Evolutionary conservation across 2,888 invertebrate species (phyloP).

Genomic region (Ochropleura leucogaster): DNA sequence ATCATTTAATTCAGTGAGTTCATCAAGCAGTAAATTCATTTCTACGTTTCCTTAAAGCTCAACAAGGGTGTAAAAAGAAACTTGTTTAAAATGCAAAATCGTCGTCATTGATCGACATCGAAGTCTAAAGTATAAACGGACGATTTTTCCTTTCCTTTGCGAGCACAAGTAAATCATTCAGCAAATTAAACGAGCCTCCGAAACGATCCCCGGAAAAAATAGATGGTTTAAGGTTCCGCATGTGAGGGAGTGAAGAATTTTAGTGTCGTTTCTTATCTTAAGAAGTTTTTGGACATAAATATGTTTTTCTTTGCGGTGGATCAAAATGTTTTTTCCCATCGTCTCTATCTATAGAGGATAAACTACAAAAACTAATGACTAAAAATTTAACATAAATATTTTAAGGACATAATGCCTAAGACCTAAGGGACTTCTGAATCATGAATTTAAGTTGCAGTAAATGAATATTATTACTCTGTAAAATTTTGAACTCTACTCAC

Average conservation of each 20-base stretch:
- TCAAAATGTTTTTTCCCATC: no score
- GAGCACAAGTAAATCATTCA: conserved; percentile 70
- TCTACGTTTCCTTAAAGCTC: neutral
- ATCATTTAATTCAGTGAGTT: neutral
- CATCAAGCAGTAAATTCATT: neutral
- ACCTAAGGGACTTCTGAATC: no score
- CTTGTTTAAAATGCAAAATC: conserved; percentile 61
- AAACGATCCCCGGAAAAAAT: conserved; percentile 62
- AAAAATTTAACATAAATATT: no score
- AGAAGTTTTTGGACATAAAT: neutral
- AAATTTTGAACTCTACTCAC: neutral
- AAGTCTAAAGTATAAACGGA: conserved; percentile 60
- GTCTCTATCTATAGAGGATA: no score
- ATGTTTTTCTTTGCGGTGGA: neutral
- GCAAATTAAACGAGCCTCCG: conserved; percentile 71
- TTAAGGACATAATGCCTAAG: no score
- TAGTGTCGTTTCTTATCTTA: neutral
- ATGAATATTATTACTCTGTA: no score
- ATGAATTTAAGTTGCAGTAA: no score
- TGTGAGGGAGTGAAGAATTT: neutral
- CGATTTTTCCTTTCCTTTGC: conserved; percentile 59
- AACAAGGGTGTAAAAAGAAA: conserved; percentile 27
- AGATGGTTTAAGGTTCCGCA: conserved; percentile 60
- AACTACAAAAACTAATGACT: no score
- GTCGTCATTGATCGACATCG: conserved; percentile 54